Base-by-base conservation (phyloP, 2,797 vertebrate genomes). In the Gambelia wislizenii region DNA sequence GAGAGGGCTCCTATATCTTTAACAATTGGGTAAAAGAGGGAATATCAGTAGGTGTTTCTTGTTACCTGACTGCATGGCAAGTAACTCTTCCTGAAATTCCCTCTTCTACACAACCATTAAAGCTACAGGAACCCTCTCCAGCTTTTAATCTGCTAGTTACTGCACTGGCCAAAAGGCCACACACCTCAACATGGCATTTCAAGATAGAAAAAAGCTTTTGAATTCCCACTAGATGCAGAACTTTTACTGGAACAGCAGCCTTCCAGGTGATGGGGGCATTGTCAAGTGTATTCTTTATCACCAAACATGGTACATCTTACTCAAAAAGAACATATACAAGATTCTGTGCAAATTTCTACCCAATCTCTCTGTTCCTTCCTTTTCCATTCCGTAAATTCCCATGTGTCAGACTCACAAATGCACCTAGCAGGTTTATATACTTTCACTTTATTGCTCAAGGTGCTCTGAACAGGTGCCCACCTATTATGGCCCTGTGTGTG, bases 381-480 rank as follows among this genome's bases (percentile, higher is more conserved):
- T 74, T 12, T n/a, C 25, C 5, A 12, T 80, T 49, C 30, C 33
- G 76, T 64, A 20, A 7, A 6, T 42, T 42, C 54, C 30, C 18
- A 4, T 49, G 10, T 49, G 47, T 49, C 39, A 16, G 36, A 61
- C 52, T 61, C 39, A 87, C 79, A 64, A 36, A 61, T 25, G 42
- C 70, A 39, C 39, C 70, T 64, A 18, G 13, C 9, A n/a, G 84
- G 87, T 72, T 86, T 54, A 13, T 27, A 54, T 85, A 30, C 22
- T 30, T 69, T n/a, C 39, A 25, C 77, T 72, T 84, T 91, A 49
- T 56, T 75, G 33, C 59, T 83, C 67, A 79, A 33, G n/a, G n/a
- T n/a, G n/a, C n/a, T 39, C n/a, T 88, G 7, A 80, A 83, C 80
- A 75, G 84, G 52, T 86, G 27, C 16, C 54, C 87, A 70, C 87